These are phyloP conservation scores for Chelonus insularis DNA, from an alignment of 1,140 invertebrate species.

Conservation along the genomic window DNA sequence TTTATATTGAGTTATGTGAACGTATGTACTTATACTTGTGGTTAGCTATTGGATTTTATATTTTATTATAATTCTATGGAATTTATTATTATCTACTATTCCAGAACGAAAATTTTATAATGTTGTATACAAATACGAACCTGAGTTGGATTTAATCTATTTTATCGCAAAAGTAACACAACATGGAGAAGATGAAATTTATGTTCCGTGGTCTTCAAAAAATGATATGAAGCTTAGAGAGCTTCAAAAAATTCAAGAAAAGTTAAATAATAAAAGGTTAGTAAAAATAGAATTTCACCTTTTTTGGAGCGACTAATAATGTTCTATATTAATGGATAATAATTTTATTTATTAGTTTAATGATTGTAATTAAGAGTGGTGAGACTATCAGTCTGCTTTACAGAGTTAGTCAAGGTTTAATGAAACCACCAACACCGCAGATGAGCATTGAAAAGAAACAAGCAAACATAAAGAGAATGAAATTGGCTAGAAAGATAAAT, in stretches of 20 bases:
- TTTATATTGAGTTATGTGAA: constrained; percentile 57
- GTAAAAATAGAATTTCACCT: not conserved
- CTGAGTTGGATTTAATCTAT: constrained; percentile 26
- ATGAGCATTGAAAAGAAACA: constrained; percentile 3
- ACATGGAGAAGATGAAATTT: constrained; percentile 17
- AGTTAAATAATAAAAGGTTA: constrained; percentile 16
- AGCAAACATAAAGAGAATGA: constrained; percentile 1
- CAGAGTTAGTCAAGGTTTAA: constrained; percentile 29
- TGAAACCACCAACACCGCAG: not conserved
- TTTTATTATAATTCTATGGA: not conserved
- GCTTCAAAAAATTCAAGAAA: constrained; percentile 21
- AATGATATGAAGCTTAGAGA: constrained; percentile 15
- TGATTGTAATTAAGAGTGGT: not conserved
- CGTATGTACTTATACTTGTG: constrained; percentile 41
- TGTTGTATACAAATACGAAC: constrained; percentile 26
- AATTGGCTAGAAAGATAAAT: not conserved
- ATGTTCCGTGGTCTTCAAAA: constrained; percentile 22
- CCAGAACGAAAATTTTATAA: constrained; percentile 14
- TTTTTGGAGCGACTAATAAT: too few species aligned
- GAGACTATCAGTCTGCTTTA: constrained; percentile 9
- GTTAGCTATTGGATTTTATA: too few species aligned
- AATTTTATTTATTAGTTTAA: not conserved
- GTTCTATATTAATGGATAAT: not conserved
- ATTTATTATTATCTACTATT: not conserved
- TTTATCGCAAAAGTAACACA: constrained; percentile 8